Percentiles rank a stretch among this genome's conserved stretches.
Evolutionary conservation across 2,113 vertebrate genomes (phyloP).

Genomic region (Percina caprodes): DNA sequence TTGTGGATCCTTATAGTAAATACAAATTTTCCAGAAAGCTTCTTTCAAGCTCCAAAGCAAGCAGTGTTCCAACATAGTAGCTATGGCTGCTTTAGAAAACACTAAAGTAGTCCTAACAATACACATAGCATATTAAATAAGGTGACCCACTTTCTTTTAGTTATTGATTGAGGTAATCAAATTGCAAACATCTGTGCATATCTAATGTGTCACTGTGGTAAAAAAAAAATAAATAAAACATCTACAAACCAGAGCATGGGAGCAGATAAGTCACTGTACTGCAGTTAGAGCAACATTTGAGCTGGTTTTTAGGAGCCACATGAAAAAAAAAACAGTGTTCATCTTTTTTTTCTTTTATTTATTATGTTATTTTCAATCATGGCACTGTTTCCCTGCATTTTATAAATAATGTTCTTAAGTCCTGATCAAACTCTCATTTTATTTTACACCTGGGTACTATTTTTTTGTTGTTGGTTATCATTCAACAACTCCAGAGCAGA

Average conservation of each 20-base stretch:
- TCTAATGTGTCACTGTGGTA: constrained; percentile 24
- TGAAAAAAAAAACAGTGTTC: neutral
- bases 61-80: neutral
- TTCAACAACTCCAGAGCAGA: constrained; percentile 10
- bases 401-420: neutral
- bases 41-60: neutral
- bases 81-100: neutral
- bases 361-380: neutral
- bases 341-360: neutral
- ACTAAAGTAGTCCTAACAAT: neutral
- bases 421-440: neutral
- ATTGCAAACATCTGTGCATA: constrained; percentile 26
- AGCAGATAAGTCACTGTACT: neutral
- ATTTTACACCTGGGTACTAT: neutral
- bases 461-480: neutral
- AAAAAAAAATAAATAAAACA: neutral
- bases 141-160: constrained; percentile 9
- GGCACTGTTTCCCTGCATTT: neutral
- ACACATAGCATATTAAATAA: neutral
- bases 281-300: constrained; percentile 2
- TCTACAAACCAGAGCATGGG: constrained; percentile 16
- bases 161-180: constrained; percentile 6
- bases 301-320: too few species aligned
- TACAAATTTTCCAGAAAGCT: neutral
- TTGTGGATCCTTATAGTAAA: too few species aligned